A percentile compares a stretch with the other conserved stretches of the same genome.
Conservation (phyloP, 2,113 vertebrate genomes). For the rat (Rattus norvegicus) region GRCr8 NC_086031.1:74037501-74038000, state of each 20-base stretch:
- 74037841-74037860: no score
- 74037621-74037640: background rate
- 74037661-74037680: background rate
- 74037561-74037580: background rate
- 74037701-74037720: background rate
- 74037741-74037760: background rate
- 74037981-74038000: background rate
- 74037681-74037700: background rate
- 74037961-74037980: background rate
- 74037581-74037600: background rate
- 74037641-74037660: background rate
- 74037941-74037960: background rate
- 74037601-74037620: background rate
- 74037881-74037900: background rate
- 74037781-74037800: background rate
- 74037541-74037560: background rate
- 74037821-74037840: no score
- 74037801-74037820: background rate
- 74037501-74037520: background rate
- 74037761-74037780: background rate
- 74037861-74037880: no score
- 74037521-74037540: background rate
- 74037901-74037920: background rate
- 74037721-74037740: background rate
- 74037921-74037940: background rate